These are phyloP conservation scores for Agrotis puta DNA, from an alignment of 2,888 invertebrate species.

Conservation along the genomic window DNA sequence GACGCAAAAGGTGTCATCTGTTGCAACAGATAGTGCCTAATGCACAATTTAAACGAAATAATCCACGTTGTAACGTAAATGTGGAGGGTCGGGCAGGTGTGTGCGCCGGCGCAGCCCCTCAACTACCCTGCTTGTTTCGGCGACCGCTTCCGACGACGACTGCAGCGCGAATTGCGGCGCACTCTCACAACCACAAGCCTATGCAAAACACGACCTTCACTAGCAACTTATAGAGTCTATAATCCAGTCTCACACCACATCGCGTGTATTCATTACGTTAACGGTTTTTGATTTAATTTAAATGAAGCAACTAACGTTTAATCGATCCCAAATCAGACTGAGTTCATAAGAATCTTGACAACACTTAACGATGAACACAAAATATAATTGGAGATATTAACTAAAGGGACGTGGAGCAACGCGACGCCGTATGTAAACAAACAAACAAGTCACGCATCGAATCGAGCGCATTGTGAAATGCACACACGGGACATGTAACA, in stretches of 20 bases:
- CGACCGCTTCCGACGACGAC: slow-evolving; percentile 75
- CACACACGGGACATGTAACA: slow-evolving; percentile 78
- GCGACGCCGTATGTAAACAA: slow-evolving; percentile 78
- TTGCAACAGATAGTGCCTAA: slow-evolving; percentile 51
- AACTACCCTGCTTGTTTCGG: slow-evolving; percentile 64
- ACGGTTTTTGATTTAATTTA: slow-evolving; percentile 78
- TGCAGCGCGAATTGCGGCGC: slow-evolving; percentile 74
- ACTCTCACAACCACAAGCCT: slow-evolving; percentile 49
- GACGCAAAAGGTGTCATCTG: slow-evolving; percentile 45
- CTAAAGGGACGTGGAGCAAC: slow-evolving; percentile 59
- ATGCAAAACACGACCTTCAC: slow-evolving; percentile 56
- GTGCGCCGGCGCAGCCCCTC: slow-evolving; percentile 76
- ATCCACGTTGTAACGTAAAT: slow-evolving; percentile 67
- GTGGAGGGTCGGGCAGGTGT: slow-evolving; percentile 83
- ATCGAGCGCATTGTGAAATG: slow-evolving; percentile 81
- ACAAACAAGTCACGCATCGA: slow-evolving; percentile 79
- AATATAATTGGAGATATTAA: slow-evolving; percentile 56
- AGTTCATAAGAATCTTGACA: slow-evolving; percentile 46
- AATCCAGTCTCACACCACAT: slow-evolving; percentile 52
- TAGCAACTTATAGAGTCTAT: slow-evolving; percentile 62
- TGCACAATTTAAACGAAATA: slow-evolving; percentile 56
- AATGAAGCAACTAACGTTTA: slow-evolving; percentile 73
- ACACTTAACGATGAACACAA: slow-evolving; percentile 45
- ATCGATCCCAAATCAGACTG: slow-evolving; percentile 63
- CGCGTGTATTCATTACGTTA: slow-evolving; percentile 77